Base-by-base conservation (phyloP, 2,113 vertebrate genomes). In the Burhinus oedicnemus region DNA sequence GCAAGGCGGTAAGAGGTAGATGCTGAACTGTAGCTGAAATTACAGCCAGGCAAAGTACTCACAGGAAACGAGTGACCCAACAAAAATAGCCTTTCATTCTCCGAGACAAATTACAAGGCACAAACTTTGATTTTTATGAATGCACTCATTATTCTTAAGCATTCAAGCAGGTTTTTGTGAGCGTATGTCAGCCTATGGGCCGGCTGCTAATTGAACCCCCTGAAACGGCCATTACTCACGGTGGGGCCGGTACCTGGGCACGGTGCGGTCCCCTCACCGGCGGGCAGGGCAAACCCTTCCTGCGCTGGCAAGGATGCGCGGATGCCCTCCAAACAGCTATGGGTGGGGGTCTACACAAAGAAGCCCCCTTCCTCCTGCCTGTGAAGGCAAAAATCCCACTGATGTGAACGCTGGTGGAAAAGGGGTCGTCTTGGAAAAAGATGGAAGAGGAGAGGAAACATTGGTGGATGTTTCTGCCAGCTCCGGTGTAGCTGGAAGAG, bases 111-210 rank as follows among this genome's bases (percentile, higher is more conserved):
- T 32, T 2, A 16, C 1, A 8, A 58, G 47, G 87, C 6, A 4
- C 32, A 87, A 49, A 51, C 52, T 62, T 40, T 27, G 84, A 3
- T 64, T 91, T 87, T 85, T 68, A 27, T 32, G 60, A 38, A 16
- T 4, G 51, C 14, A 6, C 19, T 89, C 11, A 0, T 54, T 27
- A 45, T 60, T 82, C 32, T 55, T 4, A 40, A 26, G 70, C 40
- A 13, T 2, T 69, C 29, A 2, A 42, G 74, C 74, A 25, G 49
- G 0, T n/a, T 82, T 64, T 54, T 16, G 49, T 6, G 77, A 64
- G 29, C 0, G 9, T 3, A 1, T 11, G 60, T 7, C 6, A 8
- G 26, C 52, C 7, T 0, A 1, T 4, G 29, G 54, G 44, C 58
- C 6, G 2, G 29, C 13, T 42, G 69, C 42, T 77, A 30, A 38